Percentiles rank a stretch among this genome's conserved stretches.
Conservation (phyloP, 2,888 invertebrate species). For the Helicoverpa assulta region DNA sequence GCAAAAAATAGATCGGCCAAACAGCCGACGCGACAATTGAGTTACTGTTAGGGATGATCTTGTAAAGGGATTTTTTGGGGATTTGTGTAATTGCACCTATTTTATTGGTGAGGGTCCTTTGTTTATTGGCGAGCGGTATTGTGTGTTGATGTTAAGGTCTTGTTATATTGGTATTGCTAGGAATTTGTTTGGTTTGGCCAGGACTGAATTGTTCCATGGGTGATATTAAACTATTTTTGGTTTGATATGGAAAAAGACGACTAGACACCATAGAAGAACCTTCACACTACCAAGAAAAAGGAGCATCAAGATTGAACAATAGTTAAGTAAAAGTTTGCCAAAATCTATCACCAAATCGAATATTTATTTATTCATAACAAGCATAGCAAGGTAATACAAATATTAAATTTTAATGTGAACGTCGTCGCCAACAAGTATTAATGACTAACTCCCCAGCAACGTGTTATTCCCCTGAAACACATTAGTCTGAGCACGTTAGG, state of each 20-base stretch:
- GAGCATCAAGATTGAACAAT: too few species aligned
- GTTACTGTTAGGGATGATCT: conserved; percentile 80
- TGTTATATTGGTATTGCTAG: conserved; percentile 5
- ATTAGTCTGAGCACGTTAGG: conserved; percentile 77
- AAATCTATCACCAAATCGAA: conserved; percentile 41
- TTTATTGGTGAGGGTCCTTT: conserved; percentile 71
- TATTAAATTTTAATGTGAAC: conserved; percentile 86
- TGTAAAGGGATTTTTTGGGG: conserved; percentile 68
- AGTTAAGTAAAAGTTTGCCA: background rate
- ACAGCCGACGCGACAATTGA: conserved; percentile 79
- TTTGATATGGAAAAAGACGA: too few species aligned
- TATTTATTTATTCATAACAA: conserved; percentile 78
- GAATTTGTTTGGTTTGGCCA: background rate
- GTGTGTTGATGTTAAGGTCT: conserved; percentile 48
- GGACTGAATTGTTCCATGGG: too few species aligned
- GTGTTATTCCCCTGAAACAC: conserved; percentile 85
- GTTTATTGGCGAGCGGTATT: conserved; percentile 65
- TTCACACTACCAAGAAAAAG: background rate
- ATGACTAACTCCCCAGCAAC: conserved; percentile 86
- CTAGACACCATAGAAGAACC: too few species aligned
- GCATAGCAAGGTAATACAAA: conserved; percentile 78
- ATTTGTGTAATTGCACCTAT: conserved; percentile 79
- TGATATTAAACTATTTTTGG: too few species aligned
- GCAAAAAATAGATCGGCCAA: conserved; percentile 78
- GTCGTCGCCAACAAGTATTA: conserved; percentile 86